Evolutionary conservation across 2,888 invertebrate species (phyloP), one percentile per base, ranked within the genome.

Genomic region (Ochlodes sylvanus): DNA sequence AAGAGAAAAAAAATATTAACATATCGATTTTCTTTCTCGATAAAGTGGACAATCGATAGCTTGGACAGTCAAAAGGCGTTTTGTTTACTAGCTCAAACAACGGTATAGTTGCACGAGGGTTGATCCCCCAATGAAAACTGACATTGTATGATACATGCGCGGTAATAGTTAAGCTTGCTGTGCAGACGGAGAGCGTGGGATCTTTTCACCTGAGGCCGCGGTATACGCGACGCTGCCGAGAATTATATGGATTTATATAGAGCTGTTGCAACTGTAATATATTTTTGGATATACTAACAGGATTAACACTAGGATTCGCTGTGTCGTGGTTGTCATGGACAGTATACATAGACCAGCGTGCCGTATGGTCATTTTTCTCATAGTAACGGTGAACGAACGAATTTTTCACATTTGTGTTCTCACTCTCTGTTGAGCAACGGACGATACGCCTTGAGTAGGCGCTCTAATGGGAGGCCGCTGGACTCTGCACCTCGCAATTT

Each of bases 171-270:
- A 62, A 68, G 55, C 54, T 75, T 80, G 77, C 77, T 76, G 58
- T 77, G 82, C 87, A 88, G 87, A 88, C 87, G 81, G 79, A 75
- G 77, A 85, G 86, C 92, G 91, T 92, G 91, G 89, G 90, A 92
- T 88, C 83, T 90, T 85, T 89, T 91, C 92, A 91, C 91, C 90
- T 91, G 92, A 89, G 85, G 77, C 76, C 85, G 86, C 80, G 82
- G 83, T 79, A 77, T 79, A 79, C 76, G 77, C 78, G 74, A 70
- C 76, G 69, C 69, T 47, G 70, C 70, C 73, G 74, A 76, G 79
- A 82, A 78, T 80, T 78, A 75, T 60, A 57, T 52, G 66, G 63
- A 80, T 73, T 27, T 77, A 14, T 65, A 72, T 63, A 76, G 85
- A 84, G 87, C 0, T 78, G 82, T n/a, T 58, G 15, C 7, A 2